These are phyloP conservation scores for Torymus auratus DNA, from an alignment of 2,888 invertebrate genomes.

Conservation along the genomic window DNA sequence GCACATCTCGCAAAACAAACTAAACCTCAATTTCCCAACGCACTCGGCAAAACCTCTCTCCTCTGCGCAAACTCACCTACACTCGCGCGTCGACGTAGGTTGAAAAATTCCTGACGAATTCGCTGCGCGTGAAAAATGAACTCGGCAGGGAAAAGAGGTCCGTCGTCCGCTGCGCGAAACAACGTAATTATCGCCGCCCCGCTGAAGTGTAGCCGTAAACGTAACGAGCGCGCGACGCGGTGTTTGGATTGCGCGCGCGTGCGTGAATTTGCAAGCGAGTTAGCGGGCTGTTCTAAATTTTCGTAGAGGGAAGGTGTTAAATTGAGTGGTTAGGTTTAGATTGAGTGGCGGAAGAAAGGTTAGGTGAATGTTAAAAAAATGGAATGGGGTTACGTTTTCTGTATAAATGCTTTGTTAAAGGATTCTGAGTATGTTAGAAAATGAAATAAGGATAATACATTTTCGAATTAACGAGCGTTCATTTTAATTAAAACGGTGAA, in stretches of 20 bases:
- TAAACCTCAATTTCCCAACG: not conserved
- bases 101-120: slow-evolving; percentile 6
- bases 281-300: not conserved
- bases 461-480: too few relatives aligned
- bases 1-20: not conserved
- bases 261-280: not conserved
- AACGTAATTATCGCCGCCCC: slow-evolving; percentile 38
- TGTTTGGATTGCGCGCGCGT: not conserved
- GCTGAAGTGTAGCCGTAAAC: slow-evolving; percentile 28
- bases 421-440: too few relatives aligned
- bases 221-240: slow-evolving; percentile 17
- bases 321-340: too few relatives aligned
- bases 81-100: too few relatives aligned
- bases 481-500: too few relatives aligned
- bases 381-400: too few relatives aligned
- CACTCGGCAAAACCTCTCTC: not conserved
- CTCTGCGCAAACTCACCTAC: too few relatives aligned
- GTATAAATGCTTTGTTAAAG: too few relatives aligned
- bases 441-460: too few relatives aligned
- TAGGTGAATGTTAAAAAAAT: too few relatives aligned
- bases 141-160: slow-evolving; percentile 6
- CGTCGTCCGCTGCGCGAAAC: slow-evolving; percentile 4
- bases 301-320: too few relatives aligned
- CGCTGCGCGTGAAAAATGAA: not conserved
- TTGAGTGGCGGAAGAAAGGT: too few relatives aligned